Conservation (phyloP, 2,797 vertebrate genomes). For the Anomalospiza imberbis region DNA sequence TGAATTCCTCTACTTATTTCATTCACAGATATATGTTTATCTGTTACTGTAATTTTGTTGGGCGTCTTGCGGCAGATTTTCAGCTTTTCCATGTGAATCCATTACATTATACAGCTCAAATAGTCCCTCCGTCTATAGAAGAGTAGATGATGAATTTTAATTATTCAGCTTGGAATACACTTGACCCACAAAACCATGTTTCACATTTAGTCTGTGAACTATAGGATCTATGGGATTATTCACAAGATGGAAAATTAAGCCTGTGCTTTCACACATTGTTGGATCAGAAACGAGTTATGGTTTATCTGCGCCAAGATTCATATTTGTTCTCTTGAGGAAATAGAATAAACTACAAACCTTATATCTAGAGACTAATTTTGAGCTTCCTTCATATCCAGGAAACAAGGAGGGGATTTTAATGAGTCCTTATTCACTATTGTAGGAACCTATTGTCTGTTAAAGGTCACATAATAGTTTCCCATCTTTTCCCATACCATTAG, state of each 20-base stretch:
- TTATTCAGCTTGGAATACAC: background rate
- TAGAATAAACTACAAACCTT: background rate
- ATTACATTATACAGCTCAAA: background rate
- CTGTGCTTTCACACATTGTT: background rate
- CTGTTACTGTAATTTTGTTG: background rate
- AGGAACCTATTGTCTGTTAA: background rate
- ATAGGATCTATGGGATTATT: background rate
- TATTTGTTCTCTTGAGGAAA: background rate
- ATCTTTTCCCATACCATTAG: background rate
- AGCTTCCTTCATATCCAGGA: background rate
- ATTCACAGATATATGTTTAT: background rate
- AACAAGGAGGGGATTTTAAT: background rate
- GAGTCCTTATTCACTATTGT: background rate
- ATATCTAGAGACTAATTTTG: background rate
- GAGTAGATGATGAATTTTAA: background rate
- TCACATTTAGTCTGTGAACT: background rate
- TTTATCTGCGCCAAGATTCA: background rate
- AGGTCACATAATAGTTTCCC: background rate
- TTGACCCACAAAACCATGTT: background rate
- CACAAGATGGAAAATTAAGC: background rate
- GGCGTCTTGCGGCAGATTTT: background rate
- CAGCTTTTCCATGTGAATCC: background rate
- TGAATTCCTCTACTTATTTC: background rate
- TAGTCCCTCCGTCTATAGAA: background rate
- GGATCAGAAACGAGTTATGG: background rate